phyloP scores from a whole-genome alignment of 1,140 invertebrate species.

The Drosophila obscura region DNA sequence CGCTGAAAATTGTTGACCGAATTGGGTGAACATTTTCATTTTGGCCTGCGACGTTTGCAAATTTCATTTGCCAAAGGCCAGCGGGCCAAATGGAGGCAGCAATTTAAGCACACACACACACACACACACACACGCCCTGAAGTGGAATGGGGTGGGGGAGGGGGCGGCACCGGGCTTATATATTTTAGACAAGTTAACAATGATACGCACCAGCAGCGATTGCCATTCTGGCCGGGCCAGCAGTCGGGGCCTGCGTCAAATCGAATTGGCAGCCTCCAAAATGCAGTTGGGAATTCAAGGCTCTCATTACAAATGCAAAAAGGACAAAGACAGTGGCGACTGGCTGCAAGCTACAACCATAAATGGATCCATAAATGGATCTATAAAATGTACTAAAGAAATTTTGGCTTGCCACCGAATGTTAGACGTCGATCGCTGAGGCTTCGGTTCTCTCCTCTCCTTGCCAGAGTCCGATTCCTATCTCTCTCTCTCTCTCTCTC shows the following conservation, averaged over 20 bases:
- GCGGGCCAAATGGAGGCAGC: constrained; percentile 36
- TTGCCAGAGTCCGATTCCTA: too few relatives aligned
- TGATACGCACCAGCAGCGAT: constrained; percentile 49
- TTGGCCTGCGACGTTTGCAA: constrained; percentile 27
- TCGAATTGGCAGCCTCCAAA: constrained; percentile 59
- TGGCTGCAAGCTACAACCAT: neutral
- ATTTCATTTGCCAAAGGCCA: constrained; percentile 46
- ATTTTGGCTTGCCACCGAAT: too few relatives aligned
- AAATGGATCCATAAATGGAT: neutral
- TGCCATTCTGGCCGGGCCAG: constrained; percentile 24
- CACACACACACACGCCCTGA: neutral
- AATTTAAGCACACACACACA: constrained; percentile 32
- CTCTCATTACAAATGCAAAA: constrained; percentile 37
- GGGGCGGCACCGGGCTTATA: constrained; percentile 18
- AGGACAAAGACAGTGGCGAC: constrained; percentile 3
- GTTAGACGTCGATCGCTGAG: too few relatives aligned
- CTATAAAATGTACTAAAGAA: neutral
- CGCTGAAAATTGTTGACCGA: constrained; percentile 2
- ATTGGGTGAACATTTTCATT: constrained; percentile 31
- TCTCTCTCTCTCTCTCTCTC: too few relatives aligned
- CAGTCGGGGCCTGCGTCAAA: constrained; percentile 30
- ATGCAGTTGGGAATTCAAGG: constrained; percentile 57
- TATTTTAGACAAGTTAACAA: constrained; percentile 68
- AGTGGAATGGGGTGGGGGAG: too few relatives aligned
- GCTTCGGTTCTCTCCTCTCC: too few relatives aligned